phyloP scores from a whole-genome alignment of 2,888 invertebrate species.

The Scaptodrosophila latifasciaeformis region DNA sequence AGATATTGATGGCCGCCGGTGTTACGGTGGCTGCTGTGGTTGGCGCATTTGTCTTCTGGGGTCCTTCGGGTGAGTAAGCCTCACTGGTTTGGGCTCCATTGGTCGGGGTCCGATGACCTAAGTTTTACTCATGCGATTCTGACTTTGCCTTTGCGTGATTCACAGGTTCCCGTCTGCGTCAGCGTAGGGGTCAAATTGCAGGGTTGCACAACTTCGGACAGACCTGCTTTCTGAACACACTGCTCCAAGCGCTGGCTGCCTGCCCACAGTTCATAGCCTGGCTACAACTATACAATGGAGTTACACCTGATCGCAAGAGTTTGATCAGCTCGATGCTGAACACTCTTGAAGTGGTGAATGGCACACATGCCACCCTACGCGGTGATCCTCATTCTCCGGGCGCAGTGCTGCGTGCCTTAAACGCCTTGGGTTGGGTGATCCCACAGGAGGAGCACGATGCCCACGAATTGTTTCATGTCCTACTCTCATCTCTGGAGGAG shows the following conservation, averaged over 20 bases:
- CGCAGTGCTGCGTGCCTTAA: constrained; percentile 83
- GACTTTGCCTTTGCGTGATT: constrained; percentile 13
- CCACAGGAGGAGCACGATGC: constrained; percentile 96
- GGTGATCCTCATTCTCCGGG: constrained; percentile 79
- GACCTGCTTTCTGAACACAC: constrained; percentile 94
- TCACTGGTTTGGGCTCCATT: no score
- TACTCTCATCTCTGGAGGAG: constrained; percentile 92
- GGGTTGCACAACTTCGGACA: constrained; percentile 94
- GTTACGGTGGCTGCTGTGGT: constrained; percentile 87
- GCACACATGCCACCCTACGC: constrained; percentile 82
- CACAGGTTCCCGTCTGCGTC: constrained; percentile 77
- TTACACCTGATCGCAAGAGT: constrained; percentile 80
- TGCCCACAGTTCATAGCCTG: constrained; percentile 89
- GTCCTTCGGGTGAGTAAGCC: constrained; percentile 75
- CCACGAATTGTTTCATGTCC: constrained; percentile 92
- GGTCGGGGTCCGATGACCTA: no score
- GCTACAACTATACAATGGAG: constrained; percentile 81
- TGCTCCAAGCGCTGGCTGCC: constrained; percentile 92
- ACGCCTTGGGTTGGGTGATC: constrained; percentile 88
- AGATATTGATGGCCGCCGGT: constrained; percentile 86
- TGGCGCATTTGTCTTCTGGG: constrained; percentile 89
- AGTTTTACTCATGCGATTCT: constrained; percentile 5
- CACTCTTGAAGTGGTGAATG: constrained; percentile 81
- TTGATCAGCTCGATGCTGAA: constrained; percentile 84
- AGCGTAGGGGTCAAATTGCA: constrained; percentile 83